Conservation (phyloP, 2,797 vertebrate genomes). For the Hybognathus amarus region DNA sequence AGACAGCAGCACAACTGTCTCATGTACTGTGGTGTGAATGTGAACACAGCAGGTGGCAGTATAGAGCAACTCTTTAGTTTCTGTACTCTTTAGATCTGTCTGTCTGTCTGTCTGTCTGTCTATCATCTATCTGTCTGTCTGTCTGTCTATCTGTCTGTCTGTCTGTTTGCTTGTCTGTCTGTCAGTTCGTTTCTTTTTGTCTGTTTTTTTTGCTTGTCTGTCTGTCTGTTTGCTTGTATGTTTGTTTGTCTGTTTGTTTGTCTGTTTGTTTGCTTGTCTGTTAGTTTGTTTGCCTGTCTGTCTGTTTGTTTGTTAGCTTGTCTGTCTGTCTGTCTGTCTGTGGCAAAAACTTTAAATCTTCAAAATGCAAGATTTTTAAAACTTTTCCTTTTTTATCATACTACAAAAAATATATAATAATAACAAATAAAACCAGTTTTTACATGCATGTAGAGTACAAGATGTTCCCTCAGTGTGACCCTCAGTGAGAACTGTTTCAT, state of each 20-base stretch:
- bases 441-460: background rate
- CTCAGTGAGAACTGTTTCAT: background rate
- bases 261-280: background rate
- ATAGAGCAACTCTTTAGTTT: background rate
- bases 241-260: background rate
- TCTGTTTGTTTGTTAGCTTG: background rate
- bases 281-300: background rate
- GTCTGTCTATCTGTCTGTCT: fast-evolving
- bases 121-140: fast-evolving
- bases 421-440: background rate
- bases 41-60: slow-evolving; percentile 24
- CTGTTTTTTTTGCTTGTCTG: fast-evolving
- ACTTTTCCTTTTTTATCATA: background rate
- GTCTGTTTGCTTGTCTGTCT: background rate
- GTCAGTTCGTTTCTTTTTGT: no score
- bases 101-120: fast-evolving
- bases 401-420: background rate
- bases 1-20: background rate
- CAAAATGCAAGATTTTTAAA: background rate
- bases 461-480: background rate
- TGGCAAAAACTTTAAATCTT: background rate
- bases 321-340: no score
- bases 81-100: background rate
- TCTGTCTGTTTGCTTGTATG: fast-evolving
- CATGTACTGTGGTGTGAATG: background rate